phyloP scores from a whole-genome alignment of 2,888 invertebrate genomes.

The Syrphus vitripennis region DNA sequence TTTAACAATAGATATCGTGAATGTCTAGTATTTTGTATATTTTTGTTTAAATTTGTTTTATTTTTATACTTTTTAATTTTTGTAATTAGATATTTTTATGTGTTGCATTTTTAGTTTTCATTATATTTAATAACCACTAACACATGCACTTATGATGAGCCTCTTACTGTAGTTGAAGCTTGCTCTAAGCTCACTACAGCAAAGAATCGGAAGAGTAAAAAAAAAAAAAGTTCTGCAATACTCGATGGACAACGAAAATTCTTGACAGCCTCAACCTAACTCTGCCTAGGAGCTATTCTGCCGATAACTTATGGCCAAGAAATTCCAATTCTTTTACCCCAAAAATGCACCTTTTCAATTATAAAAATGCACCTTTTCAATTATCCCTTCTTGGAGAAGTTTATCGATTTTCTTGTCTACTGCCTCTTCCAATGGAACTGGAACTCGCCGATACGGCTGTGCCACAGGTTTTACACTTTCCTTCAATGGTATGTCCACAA shows the following conservation, averaged over 20 bases:
- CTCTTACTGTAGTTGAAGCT: too few species aligned
- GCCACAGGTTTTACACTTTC: background rate
- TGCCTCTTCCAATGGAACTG: constrained; percentile 11
- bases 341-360: background rate
- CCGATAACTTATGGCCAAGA: background rate
- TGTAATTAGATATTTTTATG: too few species aligned
- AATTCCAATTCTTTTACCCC: background rate
- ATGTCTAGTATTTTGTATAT: too few species aligned
- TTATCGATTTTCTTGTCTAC: constrained; percentile 23
- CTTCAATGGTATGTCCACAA: constrained; percentile 10
- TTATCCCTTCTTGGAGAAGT: constrained; percentile 1
- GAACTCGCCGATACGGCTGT: constrained; percentile 15
- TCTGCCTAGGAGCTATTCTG: background rate
- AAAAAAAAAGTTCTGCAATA: too few species aligned
- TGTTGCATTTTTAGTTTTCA: too few species aligned
- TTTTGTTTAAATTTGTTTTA: too few species aligned
- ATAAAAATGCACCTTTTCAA: background rate
- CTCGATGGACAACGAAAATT: background rate
- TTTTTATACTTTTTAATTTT: too few species aligned
- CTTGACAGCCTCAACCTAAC: background rate
- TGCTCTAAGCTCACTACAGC: too few species aligned
- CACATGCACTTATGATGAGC: too few species aligned
- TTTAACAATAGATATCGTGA: too few species aligned
- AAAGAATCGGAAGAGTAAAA: too few species aligned
- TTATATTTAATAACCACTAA: too few species aligned